Percentiles rank a stretch among this genome's conserved stretches.
Evolutionary conservation across 2,888 invertebrate species (phyloP).

Genomic region (Copidosoma aretas): DNA sequence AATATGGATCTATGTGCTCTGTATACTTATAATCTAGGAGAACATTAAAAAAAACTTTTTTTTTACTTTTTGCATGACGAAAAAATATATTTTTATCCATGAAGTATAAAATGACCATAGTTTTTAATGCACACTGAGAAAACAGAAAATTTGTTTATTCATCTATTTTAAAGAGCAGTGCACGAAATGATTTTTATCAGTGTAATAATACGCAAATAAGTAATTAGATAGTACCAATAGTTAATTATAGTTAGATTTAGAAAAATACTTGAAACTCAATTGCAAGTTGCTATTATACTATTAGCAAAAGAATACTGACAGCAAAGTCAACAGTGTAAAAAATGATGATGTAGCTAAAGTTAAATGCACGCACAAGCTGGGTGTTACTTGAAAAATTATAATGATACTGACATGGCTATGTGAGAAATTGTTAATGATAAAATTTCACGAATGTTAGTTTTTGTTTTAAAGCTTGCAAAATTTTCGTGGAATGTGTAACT

Average conservation of each 20-base stretch:
- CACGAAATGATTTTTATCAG: no score
- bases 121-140: background rate
- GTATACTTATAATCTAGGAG: no score
- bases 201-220: no score
- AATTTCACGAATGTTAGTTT: background rate
- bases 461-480: background rate
- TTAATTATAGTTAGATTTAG: conserved; percentile 19
- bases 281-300: conserved; percentile 34
- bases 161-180: no score
- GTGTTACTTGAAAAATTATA: conserved; percentile 24
- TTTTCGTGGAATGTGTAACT: background rate
- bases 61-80: conserved; percentile 21
- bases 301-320: conserved; percentile 26
- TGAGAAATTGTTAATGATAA: conserved; percentile 5
- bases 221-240: background rate
- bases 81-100: conserved; percentile 23
- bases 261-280: conserved; percentile 24
- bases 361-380: conserved; percentile 32
- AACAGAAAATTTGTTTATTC: no score
- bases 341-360: conserved; percentile 29
- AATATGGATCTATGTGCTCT: no score
- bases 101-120: conserved; percentile 15
- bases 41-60: background rate
- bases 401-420: conserved; percentile 15
- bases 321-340: conserved; percentile 24